Evolutionary conservation across 2,797 vertebrate genomes (phyloP), one percentile per base, ranked within the genome.

Genomic region (Acomys russatus): DNA sequence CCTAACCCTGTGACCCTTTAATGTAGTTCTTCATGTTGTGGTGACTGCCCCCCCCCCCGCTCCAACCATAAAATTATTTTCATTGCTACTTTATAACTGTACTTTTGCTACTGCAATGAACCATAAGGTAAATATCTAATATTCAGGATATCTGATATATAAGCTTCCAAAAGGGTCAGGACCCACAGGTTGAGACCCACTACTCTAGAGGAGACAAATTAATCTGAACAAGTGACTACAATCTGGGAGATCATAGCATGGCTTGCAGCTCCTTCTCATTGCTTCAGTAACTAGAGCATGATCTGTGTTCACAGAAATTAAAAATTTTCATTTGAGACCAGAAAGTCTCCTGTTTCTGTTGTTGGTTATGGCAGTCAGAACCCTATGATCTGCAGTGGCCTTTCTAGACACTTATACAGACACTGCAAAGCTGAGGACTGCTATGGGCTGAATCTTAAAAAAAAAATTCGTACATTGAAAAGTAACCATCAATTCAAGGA

Each of bases 261-360:
- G 54, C 38, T 77, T 73, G 18, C 44, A 18, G 30, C 22, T 94
- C 28, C 64, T 86, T 90, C 54, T 88, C 78, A 87, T 66, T 38
- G 59, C 1, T 28, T 56, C 30, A 54, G 22, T 74, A 70, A 76
- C 33, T 28, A 79, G 25, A 91, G 6, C 59, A 68, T 90, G 56
- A 33, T 25, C n/a, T 76, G 54, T 20, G 59, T 80, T 14, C 25
- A 56, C 59, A 92, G 70, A 77, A 77, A 77, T 38, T 38, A 28
- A 92, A 90, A 83, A 23, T 73, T 70, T n/a, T 77, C 84, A 30
- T 76, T 28, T 91, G 59, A 89, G 89, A 85, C 56, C 44, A 89
- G 22, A 70, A 80, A 78, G 33, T 61, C 44, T 88, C 59, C 77
- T 9, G 18, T 84, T 56, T 86, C 49, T 73, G 56, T 5, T 82